Base-by-base conservation (phyloP, 2,113 vertebrate species). In the Patagioenas fasciata region DNA sequence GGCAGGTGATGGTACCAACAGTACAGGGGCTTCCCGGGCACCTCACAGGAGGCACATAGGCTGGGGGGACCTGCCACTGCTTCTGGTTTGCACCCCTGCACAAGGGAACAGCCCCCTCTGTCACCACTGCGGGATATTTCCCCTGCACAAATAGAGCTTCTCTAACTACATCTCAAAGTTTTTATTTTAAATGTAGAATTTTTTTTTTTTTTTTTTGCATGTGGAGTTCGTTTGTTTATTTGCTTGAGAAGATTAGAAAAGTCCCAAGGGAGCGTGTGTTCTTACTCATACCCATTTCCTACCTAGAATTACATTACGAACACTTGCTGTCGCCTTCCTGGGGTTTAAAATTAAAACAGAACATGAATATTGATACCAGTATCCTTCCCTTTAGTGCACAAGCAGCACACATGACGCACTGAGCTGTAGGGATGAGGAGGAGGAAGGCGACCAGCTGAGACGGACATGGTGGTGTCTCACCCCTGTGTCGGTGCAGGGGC, bases 141-240 rank as follows among this genome's bases (percentile, higher is more conserved):
- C 8, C 24, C 44, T 66, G 60, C 40, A 40, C 74, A 20, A 17
- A 57, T 26, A 26, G n/a, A 47, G 23, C 53, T 72, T 16, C 70
- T 42, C 34, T 5, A 13, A 18, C 40, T 56, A 13, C 13, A 44
- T 13, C 9, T 44, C 53, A 21, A 44, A 34, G 9, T 13, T 71
- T 88, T 85, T 51, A 53, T 51, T 96, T 88, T 73, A 64, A 74
- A 67, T 51, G n/a, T 13, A 34, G 20, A 17, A 13, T 24, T 23
- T 65, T 50, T 62, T 54, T 24, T 23, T 65, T 50, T 62, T 54
- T 31, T 48, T 44, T 23, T 66, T 47, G 20, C 28, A 6, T 54
- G n/a, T 83, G 32, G 40, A 95, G 86, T 88, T 93, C 85, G 66
- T 85, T 88, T 97, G 91, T 95, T 95, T 88, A 42, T 73, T 95